Percentiles rank a stretch among this genome's conserved stretches.
These are phyloP conservation scores for Meda fulgida DNA, from an alignment of 2,797 vertebrate species.

Conservation along the genomic window DNA sequence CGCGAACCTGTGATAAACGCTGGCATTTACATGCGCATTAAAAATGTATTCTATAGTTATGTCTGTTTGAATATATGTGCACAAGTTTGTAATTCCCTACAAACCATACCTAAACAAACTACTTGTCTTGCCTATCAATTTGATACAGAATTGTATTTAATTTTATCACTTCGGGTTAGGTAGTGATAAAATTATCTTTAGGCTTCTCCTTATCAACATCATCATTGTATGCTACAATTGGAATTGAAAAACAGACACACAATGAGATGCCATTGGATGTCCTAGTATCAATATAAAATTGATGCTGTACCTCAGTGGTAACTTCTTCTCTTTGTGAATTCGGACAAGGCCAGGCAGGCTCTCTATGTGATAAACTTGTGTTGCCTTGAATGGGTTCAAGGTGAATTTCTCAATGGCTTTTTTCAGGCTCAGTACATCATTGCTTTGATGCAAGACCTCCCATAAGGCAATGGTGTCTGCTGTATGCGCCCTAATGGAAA, in stretches of 20 bases:
- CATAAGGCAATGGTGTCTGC: conserved; percentile 84
- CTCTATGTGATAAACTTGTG: conserved; percentile 82
- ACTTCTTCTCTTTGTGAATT: conserved; percentile 77
- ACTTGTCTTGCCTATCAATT: no score
- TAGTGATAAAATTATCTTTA: no score
- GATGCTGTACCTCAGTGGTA: conserved; percentile 74
- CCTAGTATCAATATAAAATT: background rate
- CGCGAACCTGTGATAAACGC: no score
- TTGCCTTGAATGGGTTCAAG: conserved; percentile 86
- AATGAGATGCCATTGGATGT: background rate
- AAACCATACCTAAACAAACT: no score
- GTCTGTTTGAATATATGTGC: no score
- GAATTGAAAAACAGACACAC: background rate
- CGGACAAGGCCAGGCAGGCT: conserved; percentile 83
- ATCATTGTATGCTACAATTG: background rate
- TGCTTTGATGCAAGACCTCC: conserved; percentile 79
- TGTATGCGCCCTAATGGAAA: conserved; percentile 81
- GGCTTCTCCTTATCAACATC: conserved; percentile 5
- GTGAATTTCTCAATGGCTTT: conserved; percentile 83
- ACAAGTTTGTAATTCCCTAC: no score
- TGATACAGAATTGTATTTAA: no score
- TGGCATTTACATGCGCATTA: no score
- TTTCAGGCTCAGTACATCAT: conserved; percentile 73
- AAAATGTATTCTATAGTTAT: no score
- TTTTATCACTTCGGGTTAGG: no score